phyloP scores from a whole-genome alignment of 1,140 invertebrate genomes.

The Protaetia brevitarsis region DNA sequence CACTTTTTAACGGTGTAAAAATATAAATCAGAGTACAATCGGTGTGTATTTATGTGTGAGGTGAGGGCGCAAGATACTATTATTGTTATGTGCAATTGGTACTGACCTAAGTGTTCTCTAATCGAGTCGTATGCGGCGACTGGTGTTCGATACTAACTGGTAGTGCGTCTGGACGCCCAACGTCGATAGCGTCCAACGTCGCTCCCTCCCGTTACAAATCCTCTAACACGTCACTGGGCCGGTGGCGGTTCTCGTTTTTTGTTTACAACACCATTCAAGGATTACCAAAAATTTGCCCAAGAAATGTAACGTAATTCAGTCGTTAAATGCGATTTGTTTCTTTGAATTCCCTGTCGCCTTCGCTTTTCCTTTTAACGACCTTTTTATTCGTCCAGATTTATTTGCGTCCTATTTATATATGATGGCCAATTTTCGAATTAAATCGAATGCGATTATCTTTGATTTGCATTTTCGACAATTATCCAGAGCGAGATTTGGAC shows the following conservation, averaged over 20 bases:
- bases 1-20: not conserved
- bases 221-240: constrained; percentile 19
- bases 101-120: constrained; percentile 28
- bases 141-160: constrained; percentile 28
- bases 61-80: constrained; percentile 17
- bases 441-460: too few relatives aligned
- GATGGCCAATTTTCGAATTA: too few relatives aligned
- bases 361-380: too few relatives aligned
- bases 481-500: too few relatives aligned
- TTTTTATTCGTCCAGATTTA: too few relatives aligned
- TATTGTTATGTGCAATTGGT: constrained; percentile 19
- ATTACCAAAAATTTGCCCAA: not conserved
- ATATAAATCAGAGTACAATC: not conserved
- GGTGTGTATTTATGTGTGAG: not conserved
- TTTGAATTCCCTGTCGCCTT: too few relatives aligned
- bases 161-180: constrained; percentile 22
- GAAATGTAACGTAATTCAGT: constrained; percentile 1
- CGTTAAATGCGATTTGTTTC: too few relatives aligned
- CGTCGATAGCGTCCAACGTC: constrained; percentile 23
- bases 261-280: constrained; percentile 28
- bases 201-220: not conserved
- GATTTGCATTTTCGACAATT: too few relatives aligned
- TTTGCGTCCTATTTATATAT: too few relatives aligned
- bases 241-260: constrained; percentile 18
- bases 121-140: constrained; percentile 30